phyloP scores from a whole-genome alignment of 2,113 vertebrate species.

The Amblyornis subalaris region DNA sequence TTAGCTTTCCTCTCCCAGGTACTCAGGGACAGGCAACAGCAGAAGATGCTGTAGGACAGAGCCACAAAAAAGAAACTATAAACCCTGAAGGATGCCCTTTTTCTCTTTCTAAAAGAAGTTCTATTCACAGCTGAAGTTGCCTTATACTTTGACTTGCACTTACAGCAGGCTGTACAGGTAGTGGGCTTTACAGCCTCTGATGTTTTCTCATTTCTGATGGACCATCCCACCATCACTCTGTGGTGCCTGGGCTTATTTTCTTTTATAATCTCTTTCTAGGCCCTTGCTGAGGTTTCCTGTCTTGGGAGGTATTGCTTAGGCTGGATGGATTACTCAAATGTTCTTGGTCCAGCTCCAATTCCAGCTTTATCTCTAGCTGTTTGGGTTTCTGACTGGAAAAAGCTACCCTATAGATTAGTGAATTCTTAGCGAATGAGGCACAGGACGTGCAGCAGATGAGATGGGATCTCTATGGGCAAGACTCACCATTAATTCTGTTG shows the following conservation, averaged over 20 bases:
- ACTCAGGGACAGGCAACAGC: background rate
- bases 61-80: background rate
- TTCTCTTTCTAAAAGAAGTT: background rate
- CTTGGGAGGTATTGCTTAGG: background rate
- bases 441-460: background rate
- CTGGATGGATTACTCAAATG: background rate
- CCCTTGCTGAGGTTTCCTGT: background rate
- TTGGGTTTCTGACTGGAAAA: background rate
- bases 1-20: background rate
- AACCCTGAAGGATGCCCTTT: background rate
- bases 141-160: background rate
- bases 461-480: background rate
- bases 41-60: background rate
- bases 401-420: background rate
- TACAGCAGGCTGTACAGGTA: background rate
- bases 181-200: background rate
- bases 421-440: background rate
- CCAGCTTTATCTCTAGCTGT: background rate
- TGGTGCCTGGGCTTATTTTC: background rate
- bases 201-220: background rate
- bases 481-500: background rate
- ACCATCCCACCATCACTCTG: background rate
- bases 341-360: slow-evolving; percentile 27
- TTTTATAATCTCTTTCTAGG: background rate
- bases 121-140: background rate